Conservation (phyloP, 1,140 invertebrate genomes). For the Hycleus cichorii region DNA sequence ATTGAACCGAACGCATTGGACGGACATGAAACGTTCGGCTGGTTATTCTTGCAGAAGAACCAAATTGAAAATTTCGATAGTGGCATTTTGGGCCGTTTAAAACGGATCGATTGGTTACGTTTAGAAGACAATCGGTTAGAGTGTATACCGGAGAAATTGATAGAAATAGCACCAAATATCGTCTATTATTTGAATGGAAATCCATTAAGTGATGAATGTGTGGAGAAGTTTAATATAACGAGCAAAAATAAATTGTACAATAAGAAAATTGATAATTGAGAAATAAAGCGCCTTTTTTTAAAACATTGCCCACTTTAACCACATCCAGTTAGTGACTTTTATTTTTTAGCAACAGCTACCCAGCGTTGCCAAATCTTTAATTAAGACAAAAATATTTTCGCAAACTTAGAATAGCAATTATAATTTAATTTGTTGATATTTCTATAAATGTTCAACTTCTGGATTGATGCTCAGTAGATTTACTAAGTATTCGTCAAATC, state of each 20-base stretch:
- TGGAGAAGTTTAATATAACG: slow-evolving; percentile 41
- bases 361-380: too few species aligned
- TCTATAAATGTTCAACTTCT: too few species aligned
- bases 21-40: slow-evolving; percentile 29
- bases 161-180: slow-evolving; percentile 28
- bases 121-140: slow-evolving; percentile 29
- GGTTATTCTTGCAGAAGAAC: slow-evolving; percentile 35
- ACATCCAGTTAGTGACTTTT: too few species aligned
- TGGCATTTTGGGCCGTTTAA: slow-evolving; percentile 23
- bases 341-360: too few species aligned
- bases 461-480: too few species aligned
- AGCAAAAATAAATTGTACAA: slow-evolving; percentile 3
- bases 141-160: slow-evolving; percentile 29
- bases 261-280: slow-evolving; percentile 4
- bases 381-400: too few species aligned
- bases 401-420: too few species aligned
- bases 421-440: too few species aligned
- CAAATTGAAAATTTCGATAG: slow-evolving; percentile 26
- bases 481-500: too few species aligned
- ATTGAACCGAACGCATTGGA: slow-evolving; percentile 32
- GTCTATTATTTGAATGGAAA: slow-evolving; percentile 30
- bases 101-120: slow-evolving; percentile 27
- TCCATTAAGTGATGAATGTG: slow-evolving; percentile 29
- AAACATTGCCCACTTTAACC: too few species aligned
- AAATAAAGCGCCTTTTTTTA: not conserved